Conservation (phyloP, 2,113 vertebrate species). For the Mola mola region DNA sequence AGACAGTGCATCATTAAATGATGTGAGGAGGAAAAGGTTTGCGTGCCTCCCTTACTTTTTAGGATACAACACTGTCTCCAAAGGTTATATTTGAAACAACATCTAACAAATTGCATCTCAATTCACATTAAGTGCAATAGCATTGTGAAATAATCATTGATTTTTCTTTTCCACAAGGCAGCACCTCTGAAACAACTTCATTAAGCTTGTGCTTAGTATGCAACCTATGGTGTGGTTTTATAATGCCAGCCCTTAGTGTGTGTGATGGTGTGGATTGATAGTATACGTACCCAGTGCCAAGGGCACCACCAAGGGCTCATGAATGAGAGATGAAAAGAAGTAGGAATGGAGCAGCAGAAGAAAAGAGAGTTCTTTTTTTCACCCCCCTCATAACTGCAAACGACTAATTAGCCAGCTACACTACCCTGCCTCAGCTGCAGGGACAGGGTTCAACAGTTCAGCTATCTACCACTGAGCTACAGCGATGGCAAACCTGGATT, state of each 20-base stretch:
- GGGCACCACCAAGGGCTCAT: constrained; percentile 79
- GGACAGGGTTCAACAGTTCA: constrained; percentile 76
- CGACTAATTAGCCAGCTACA: constrained; percentile 71
- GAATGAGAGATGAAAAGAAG: constrained; percentile 78
- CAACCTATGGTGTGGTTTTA: constrained; percentile 53
- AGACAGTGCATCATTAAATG: constrained; percentile 8
- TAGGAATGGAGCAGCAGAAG: constrained; percentile 57
- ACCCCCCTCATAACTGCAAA: constrained; percentile 57
- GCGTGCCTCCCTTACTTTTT: constrained; percentile 5
- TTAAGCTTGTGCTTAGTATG: constrained; percentile 67
- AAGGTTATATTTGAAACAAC: constrained; percentile 24
- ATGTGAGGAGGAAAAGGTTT: constrained; percentile 1
- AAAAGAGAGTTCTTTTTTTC: constrained; percentile 38
- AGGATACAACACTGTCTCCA: constrained; percentile 9
- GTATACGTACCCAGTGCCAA: constrained; percentile 77
- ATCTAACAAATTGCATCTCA: constrained; percentile 31
- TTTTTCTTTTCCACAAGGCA: constrained; percentile 45
- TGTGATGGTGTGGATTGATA: constrained; percentile 71
- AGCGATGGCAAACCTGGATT: constrained; percentile 72
- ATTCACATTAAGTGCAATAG: constrained; percentile 37
- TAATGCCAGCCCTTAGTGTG: constrained; percentile 62
- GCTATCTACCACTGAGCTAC: constrained; percentile 71
- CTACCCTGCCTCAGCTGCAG: constrained; percentile 64
- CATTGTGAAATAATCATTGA: constrained; percentile 44
- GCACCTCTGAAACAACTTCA: constrained; percentile 66